Evolutionary conservation across 2,797 vertebrate genomes (phyloP).

Genomic region (Orestias chungarensis): DNA sequence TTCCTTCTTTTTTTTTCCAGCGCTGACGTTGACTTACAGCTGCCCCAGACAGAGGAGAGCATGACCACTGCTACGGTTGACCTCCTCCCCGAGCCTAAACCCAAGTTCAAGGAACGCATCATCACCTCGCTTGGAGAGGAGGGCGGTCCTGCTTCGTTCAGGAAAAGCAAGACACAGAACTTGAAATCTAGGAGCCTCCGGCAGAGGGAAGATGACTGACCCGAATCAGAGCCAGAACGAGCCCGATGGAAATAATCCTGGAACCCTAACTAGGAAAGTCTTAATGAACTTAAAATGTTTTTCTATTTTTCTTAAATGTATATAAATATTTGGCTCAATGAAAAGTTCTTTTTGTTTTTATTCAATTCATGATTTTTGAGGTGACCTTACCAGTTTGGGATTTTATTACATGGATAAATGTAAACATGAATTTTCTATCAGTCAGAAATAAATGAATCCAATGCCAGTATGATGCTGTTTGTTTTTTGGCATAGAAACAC

Average conservation of each 20-base stretch:
- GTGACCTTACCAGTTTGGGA: neutral
- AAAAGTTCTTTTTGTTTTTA: neutral
- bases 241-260: constrained; percentile 18
- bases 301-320: neutral
- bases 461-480: neutral
- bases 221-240: neutral
- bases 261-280: constrained; percentile 1
- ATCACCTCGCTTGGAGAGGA: constrained; percentile 90
- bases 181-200: constrained; percentile 90
- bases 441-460: neutral
- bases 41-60: constrained; percentile 82
- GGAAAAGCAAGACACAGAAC: constrained; percentile 91
- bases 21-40: constrained; percentile 87
- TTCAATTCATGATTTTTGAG: neutral
- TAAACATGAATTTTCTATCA: constrained; percentile 22
- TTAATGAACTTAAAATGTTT: neutral
- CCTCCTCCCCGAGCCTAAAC: constrained; percentile 76
- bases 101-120: constrained; percentile 91
- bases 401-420: constrained; percentile 9
- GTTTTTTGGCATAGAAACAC: constrained; percentile 25
- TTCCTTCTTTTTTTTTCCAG: constrained; percentile 68
- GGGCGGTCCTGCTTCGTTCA: constrained; percentile 81
- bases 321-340: constrained; percentile 6
- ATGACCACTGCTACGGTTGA: constrained; percentile 65
- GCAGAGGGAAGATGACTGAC: constrained; percentile 85